These are phyloP conservation scores for Drosophila stalkeri DNA, from an alignment of 2,888 invertebrate species.

Conservation along the genomic window DNA sequence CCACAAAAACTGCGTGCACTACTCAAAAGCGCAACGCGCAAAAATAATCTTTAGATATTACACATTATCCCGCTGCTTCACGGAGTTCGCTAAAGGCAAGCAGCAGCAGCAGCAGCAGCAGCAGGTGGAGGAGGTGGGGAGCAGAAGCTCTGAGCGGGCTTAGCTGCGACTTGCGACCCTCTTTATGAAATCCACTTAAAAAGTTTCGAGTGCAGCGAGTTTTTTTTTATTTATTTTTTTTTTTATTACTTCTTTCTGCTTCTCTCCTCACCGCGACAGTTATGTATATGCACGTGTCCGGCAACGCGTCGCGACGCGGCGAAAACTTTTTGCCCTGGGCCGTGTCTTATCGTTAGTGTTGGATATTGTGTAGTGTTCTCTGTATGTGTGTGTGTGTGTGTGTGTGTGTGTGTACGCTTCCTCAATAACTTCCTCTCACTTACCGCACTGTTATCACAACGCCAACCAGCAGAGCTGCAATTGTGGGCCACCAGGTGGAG, in stretches of 20 bases:
- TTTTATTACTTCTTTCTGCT: slow-evolving; percentile 10
- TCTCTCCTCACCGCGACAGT: slow-evolving; percentile 54
- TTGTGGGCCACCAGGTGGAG: slow-evolving; percentile 87
- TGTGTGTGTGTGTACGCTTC: slow-evolving; percentile 51
- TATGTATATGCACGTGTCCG: slow-evolving; percentile 64
- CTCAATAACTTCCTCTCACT: slow-evolving; percentile 53
- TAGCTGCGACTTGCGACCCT: slow-evolving; percentile 31
- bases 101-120: background rate
- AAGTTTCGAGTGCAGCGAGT: slow-evolving; percentile 65
- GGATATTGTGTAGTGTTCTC: slow-evolving; percentile 45
- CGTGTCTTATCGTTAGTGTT: slow-evolving; percentile 49
- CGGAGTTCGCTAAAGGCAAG: background rate
- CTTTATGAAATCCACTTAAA: slow-evolving; percentile 76
- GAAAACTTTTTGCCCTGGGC: slow-evolving; percentile 59
- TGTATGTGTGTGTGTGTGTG: slow-evolving; percentile 39
- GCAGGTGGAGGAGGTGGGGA: background rate
- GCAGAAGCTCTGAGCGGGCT: slow-evolving; percentile 8
- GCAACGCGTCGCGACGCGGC: slow-evolving; percentile 27
- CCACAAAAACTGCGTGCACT: slow-evolving; percentile 62
- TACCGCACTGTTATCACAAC: slow-evolving; percentile 86
- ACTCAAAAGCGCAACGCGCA: slow-evolving; percentile 47
- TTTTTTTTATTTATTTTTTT: slow-evolving; percentile 18
- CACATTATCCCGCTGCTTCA: slow-evolving; percentile 59
- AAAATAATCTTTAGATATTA: slow-evolving; percentile 75
- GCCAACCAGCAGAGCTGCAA: slow-evolving; percentile 86